Conservation (phyloP, 2,113 vertebrate species). For the Trogon melanurus region DNA sequence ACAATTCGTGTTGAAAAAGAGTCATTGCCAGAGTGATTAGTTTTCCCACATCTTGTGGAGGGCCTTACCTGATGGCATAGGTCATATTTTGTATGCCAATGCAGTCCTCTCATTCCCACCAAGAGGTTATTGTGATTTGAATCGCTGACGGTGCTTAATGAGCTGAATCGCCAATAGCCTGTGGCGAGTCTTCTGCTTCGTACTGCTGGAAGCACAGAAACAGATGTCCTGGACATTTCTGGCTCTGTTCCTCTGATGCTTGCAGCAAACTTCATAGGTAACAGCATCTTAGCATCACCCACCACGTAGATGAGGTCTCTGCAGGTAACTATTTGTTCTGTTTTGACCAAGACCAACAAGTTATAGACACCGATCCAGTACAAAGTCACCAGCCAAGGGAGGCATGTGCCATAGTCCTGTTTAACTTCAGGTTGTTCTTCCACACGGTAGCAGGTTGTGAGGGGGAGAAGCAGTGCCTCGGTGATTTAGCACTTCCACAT, state of each 20-base stretch:
- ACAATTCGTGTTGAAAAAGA: background rate
- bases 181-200: background rate
- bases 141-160: background rate
- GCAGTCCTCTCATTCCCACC: background rate
- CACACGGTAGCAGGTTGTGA: background rate
- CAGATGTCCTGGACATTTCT: background rate
- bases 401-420: background rate
- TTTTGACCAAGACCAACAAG: background rate
- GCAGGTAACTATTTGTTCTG: background rate
- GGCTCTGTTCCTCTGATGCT: background rate
- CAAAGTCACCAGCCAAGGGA: background rate
- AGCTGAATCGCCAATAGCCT: background rate
- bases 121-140: background rate
- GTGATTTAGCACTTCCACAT: constrained; percentile 3
- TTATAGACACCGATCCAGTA: background rate
- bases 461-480: background rate
- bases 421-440: background rate
- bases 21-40: background rate
- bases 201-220: background rate
- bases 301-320: background rate
- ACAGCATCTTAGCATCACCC: background rate
- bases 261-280: background rate
- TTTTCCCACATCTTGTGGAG: background rate
- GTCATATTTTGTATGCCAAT: background rate
- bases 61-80: background rate